These are phyloP conservation scores for Synanthedon formicaeformis DNA, from an alignment of 2,888 invertebrate species.

Conservation along the genomic window DNA sequence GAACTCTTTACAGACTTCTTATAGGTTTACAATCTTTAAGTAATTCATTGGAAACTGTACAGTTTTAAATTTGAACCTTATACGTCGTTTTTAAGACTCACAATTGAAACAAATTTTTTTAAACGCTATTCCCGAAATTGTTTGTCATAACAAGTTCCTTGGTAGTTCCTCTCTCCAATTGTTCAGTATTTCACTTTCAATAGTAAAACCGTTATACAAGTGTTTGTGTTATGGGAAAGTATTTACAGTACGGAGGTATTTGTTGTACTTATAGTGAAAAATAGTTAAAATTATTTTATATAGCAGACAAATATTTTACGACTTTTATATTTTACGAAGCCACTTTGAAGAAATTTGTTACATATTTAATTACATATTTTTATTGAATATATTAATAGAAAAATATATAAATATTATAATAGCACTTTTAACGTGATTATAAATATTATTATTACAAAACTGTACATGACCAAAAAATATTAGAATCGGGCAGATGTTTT, in stretches of 20 bases:
- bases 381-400: too few species aligned
- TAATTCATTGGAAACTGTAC: neutral
- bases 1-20: conserved; percentile 44
- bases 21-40: conserved; percentile 14
- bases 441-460: conserved; percentile 39
- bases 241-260: neutral
- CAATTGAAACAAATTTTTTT: too few species aligned
- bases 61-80: neutral
- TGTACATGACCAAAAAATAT: conserved; percentile 48
- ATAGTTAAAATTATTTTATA: too few species aligned
- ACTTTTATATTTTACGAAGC: too few species aligned
- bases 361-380: too few species aligned
- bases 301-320: too few species aligned
- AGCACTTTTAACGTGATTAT: conserved; percentile 1
- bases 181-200: conserved; percentile 31
- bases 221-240: conserved; percentile 13
- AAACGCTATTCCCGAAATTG: too few species aligned
- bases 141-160: conserved; percentile 32
- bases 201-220: conserved; percentile 48
- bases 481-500: conserved; percentile 58
- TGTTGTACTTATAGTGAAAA: too few species aligned
- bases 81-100: neutral
- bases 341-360: too few species aligned
- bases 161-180: conserved; percentile 22
- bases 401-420: neutral